phyloP scores from a whole-genome alignment of 2,797 vertebrate species.

The Stomatorhinus walkeri region DNA sequence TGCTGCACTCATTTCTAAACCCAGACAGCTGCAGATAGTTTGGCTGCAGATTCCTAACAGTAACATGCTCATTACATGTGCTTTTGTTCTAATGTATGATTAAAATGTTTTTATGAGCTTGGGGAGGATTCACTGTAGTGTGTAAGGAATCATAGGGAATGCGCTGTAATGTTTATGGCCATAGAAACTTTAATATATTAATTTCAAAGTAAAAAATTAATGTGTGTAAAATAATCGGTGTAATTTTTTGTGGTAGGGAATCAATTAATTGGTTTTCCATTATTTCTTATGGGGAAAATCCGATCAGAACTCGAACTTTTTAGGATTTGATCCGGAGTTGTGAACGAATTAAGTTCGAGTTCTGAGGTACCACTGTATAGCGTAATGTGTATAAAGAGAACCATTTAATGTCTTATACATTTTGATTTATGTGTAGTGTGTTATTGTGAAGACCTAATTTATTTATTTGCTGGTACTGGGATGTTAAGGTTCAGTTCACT shows the following conservation, averaged over 20 bases:
- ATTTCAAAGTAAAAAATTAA: neutral
- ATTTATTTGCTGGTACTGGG: neutral
- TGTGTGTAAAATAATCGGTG: too few species aligned
- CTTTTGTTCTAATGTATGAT: neutral
- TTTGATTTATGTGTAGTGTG: neutral
- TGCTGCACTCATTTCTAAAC: neutral
- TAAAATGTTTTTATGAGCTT: neutral
- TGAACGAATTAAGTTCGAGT: too few species aligned
- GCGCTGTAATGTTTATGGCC: neutral
- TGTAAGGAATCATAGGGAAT: neutral
- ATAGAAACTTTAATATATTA: neutral
- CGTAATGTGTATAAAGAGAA: neutral
- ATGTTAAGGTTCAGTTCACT: neutral
- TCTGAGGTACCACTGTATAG: neutral
- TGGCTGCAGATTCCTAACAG: neutral
- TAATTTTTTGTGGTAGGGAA: too few species aligned
- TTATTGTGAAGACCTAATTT: neutral
- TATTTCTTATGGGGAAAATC: too few species aligned
- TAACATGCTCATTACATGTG: neutral
- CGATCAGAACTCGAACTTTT: too few species aligned
- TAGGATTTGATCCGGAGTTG: too few species aligned
- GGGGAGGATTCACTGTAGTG: neutral
- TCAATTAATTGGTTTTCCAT: too few species aligned
- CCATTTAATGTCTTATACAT: neutral
- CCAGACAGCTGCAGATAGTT: neutral